These are phyloP conservation scores for Mythimna lalbum DNA, from an alignment of 2,888 invertebrate species.

Conservation along the genomic window DNA sequence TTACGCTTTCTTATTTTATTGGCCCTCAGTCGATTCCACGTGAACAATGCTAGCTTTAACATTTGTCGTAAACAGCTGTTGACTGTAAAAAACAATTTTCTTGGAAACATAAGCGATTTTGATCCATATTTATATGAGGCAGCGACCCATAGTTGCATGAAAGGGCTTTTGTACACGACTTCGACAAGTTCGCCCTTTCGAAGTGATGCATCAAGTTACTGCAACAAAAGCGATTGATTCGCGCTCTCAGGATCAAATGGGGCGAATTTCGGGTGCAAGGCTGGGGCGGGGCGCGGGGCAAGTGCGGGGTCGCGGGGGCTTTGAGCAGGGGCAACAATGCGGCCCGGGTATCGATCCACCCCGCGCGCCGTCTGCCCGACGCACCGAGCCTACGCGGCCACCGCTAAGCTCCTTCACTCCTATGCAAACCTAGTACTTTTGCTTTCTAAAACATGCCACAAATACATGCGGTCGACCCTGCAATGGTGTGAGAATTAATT, in stretches of 20 bases:
- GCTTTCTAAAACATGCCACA: slow-evolving; percentile 78
- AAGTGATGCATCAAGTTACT: slow-evolving; percentile 81
- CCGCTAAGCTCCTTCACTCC: slow-evolving; percentile 74
- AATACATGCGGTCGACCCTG: slow-evolving; percentile 65
- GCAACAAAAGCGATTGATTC: slow-evolving; percentile 89
- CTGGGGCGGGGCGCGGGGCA: slow-evolving; percentile 74
- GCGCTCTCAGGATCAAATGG: slow-evolving; percentile 86
- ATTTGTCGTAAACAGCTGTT: slow-evolving; percentile 67
- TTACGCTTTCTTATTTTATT: slow-evolving; percentile 67
- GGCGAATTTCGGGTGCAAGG: slow-evolving; percentile 87
- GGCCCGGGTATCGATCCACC: slow-evolving; percentile 89
- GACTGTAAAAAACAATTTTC: slow-evolving; percentile 46
- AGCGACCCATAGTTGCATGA: slow-evolving; percentile 49
- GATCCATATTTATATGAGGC: slow-evolving; percentile 38
- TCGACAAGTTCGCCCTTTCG: slow-evolving; percentile 65
- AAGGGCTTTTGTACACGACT: slow-evolving; percentile 48
- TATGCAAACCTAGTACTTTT: slow-evolving; percentile 87
- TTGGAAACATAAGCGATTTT: slow-evolving; percentile 35
- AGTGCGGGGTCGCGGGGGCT: slow-evolving; percentile 67
- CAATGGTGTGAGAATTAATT: slow-evolving; percentile 60
- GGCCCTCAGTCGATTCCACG: slow-evolving; percentile 51
- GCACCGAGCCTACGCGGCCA: slow-evolving; percentile 80
- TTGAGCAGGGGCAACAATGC: slow-evolving; percentile 86
- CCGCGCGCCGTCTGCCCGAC: slow-evolving; percentile 79
- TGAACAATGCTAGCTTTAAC: slow-evolving; percentile 62